A percentile compares a stretch with the other conserved stretches of the same genome.
phyloP scores from a whole-genome alignment of 2,797 vertebrate genomes.

The Poeciliopsis turneri region DNA sequence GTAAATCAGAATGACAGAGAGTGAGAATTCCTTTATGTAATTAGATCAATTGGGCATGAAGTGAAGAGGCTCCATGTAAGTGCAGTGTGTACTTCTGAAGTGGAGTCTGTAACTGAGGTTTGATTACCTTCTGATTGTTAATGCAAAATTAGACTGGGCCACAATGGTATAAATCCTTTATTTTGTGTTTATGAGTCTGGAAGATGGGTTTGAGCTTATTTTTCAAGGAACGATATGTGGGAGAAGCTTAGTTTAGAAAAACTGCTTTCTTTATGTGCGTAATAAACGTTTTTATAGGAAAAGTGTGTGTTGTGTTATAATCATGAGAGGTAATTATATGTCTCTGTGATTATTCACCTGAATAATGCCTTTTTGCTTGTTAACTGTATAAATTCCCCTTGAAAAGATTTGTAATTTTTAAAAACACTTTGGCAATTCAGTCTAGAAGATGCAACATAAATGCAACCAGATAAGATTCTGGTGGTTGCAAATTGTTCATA shows the following conservation, averaged over 20 bases:
- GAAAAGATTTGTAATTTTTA: constrained; percentile 62
- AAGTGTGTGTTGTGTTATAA: constrained; percentile 79
- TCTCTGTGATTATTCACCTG: constrained; percentile 79
- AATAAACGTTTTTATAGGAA: constrained; percentile 85
- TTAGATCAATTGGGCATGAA: constrained; percentile 87
- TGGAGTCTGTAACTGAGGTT: constrained; percentile 75
- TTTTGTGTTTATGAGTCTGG: constrained; percentile 77
- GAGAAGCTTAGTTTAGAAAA: constrained; percentile 68
- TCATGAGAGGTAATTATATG: constrained; percentile 82
- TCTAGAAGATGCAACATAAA: constrained; percentile 14
- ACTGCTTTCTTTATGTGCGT: constrained; percentile 71
- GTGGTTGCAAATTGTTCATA: constrained; percentile 24
- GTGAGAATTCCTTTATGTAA: constrained; percentile 79
- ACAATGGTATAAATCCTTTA: constrained; percentile 65
- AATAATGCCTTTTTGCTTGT: constrained; percentile 78
- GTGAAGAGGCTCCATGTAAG: constrained; percentile 77
- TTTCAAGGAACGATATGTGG: constrained; percentile 43
- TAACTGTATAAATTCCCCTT: constrained; percentile 72
- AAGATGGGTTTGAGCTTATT: constrained; percentile 70
- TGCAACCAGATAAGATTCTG: constrained; percentile 17
- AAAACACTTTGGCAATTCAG: constrained; percentile 35
- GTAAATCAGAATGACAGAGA: constrained; percentile 69
- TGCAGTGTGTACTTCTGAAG: constrained; percentile 74
- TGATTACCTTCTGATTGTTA: constrained; percentile 82
- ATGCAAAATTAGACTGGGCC: constrained; percentile 68